phyloP scores from a whole-genome alignment of 2,113 vertebrate species.

The Petromus typicus region DNA sequence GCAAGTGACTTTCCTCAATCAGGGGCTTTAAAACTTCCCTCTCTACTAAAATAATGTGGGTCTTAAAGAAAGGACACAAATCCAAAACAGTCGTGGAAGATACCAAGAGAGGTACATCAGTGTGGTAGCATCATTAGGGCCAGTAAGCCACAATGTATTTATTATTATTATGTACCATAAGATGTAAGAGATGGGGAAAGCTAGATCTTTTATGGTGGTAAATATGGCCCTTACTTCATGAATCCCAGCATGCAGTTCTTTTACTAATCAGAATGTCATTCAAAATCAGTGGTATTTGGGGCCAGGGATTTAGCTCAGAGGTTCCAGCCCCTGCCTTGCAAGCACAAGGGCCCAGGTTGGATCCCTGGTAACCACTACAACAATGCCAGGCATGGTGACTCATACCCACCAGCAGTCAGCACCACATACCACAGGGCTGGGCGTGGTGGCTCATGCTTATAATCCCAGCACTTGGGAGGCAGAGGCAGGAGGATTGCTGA shows the following conservation, averaged over 20 bases:
- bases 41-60: conserved; percentile 29
- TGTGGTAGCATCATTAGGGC: neutral
- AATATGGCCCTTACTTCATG: conserved; percentile 17
- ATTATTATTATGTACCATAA: neutral
- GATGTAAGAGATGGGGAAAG: neutral
- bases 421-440: too few species aligned
- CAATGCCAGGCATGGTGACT: too few species aligned
- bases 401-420: too few species aligned
- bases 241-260: conserved; percentile 26
- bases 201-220: conserved; percentile 5
- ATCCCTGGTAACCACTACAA: too few species aligned
- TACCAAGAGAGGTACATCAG: neutral
- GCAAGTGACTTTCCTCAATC: neutral
- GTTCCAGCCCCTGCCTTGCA: too few species aligned
- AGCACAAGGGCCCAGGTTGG: too few species aligned
- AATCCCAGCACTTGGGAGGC: too few species aligned
- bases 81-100: neutral
- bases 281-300: too few species aligned
- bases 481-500: too few species aligned
- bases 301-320: too few species aligned
- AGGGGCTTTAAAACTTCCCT: neutral
- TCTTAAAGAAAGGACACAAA: conserved; percentile 38
- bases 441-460: too few species aligned
- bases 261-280: conserved; percentile 46
- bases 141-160: neutral